Base-by-base conservation (phyloP, 2,797 vertebrate species). In the Catostomus latipinnis region DNA sequence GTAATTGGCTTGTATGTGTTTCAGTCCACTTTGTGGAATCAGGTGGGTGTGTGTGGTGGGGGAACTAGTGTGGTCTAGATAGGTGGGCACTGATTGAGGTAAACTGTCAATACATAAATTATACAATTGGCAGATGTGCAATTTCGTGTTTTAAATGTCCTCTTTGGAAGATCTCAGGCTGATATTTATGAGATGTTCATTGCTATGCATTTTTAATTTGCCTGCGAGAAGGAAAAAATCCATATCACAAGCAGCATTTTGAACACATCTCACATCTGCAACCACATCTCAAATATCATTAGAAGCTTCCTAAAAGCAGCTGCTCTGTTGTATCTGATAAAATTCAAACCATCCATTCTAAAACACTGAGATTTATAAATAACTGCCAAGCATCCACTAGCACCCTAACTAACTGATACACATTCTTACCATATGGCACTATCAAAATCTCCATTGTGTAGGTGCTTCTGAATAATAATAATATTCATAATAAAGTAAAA, bases 171-270 rank as follows among this genome's bases (percentile, higher is more conserved):
- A 70, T 49, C 49, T 78, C 76, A 81, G 13, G 68, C 12, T n/a
- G 63, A 54, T 84, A 81, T 76, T 79, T 74, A 81, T 81, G 60
- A 84, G 76, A 69, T 68, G 74, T 81, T 73, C 70, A 57, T 60
- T 82, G 69, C 80, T 70, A 69, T 81, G 71, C 80, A 84, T 85
- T 81, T 76, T 80, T 79, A 81, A 85, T 75, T 58, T 70, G 65
- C 66, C 57, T 56, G 46, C 1, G 11, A 75, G 75, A 76, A 73
- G 57, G 34, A 78, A 82, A 54, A 49, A 16, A 76, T 54, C 43
- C 54, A 69, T 72, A 70, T 73, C 73, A 78, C 61, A 72, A 75
- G 71, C 62, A 16, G 62, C 74, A 1, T 77, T 83, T 85, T 71
- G 71, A 81, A 73, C 50, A 61, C 70, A 63, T 62, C 76, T 81